A percentile compares a stretch with the other conserved stretches of the same genome.
phyloP scores from a whole-genome alignment of 2,797 vertebrate species.

The Syngnathus acus region DNA sequence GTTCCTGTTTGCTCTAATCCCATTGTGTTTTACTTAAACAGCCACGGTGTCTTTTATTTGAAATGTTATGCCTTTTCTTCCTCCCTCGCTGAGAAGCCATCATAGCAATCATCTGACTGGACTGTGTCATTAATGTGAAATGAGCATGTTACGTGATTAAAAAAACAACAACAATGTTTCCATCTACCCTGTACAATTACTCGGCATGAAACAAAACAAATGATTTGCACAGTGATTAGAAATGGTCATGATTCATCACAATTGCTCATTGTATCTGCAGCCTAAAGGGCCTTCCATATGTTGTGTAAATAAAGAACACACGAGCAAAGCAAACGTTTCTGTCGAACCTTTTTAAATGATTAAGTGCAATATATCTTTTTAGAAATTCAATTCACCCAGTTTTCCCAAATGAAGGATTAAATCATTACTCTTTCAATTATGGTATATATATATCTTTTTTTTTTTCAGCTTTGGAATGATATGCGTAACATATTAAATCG shows the following conservation, averaged over 20 bases:
- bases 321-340: background rate
- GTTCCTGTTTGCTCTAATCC: constrained; percentile 55
- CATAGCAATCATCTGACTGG: constrained; percentile 13
- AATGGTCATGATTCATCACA: background rate
- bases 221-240: too few species aligned
- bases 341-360: background rate
- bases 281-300: background rate
- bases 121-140: constrained; percentile 3
- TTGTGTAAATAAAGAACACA: background rate
- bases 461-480: too few species aligned
- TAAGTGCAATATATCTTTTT: background rate
- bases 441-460: too few species aligned
- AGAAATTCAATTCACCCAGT: too few species aligned
- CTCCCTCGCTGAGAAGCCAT: constrained; percentile 30
- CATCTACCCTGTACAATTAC: background rate
- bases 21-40: constrained; percentile 48
- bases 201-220: background rate
- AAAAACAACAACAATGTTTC: background rate
- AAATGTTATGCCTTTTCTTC: constrained; percentile 30
- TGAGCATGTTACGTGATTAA: background rate
- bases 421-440: too few species aligned
- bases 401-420: too few species aligned
- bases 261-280: background rate
- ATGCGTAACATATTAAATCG: too few species aligned
- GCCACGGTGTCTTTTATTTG: constrained; percentile 39